A percentile compares a stretch with the other conserved stretches of the same genome.
phyloP scores from a whole-genome alignment of 64 coral and sea anemone genomes.

The Montipora cactus region DNA sequence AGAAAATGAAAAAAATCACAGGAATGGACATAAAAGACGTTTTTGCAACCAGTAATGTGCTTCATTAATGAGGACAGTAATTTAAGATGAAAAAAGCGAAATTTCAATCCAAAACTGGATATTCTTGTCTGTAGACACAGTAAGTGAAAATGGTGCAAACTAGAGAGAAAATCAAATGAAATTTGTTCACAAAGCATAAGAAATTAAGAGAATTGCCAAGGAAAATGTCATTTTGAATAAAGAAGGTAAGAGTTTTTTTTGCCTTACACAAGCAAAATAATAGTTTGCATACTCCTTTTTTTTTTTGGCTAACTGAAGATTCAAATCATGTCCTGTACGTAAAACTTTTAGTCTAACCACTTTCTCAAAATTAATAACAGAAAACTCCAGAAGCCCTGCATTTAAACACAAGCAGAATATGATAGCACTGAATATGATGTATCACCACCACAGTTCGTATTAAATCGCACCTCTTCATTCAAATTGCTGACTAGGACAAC shows the following conservation, averaged over 20 bases:
- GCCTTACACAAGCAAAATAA: neutral
- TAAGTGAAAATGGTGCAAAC: neutral
- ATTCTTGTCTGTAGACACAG: neutral
- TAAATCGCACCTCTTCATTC: slow-evolving; percentile 84
- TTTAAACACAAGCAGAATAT: neutral
- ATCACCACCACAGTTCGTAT: neutral
- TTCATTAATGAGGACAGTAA: neutral
- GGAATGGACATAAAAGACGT: slow-evolving; percentile 22
- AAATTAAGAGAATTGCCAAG: neutral
- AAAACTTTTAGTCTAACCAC: too few relatives aligned
- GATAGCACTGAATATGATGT: neutral
- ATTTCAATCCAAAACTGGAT: slow-evolving; percentile 5
- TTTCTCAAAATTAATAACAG: too few relatives aligned
- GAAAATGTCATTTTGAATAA: neutral
- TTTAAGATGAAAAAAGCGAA: slow-evolving; percentile 2
- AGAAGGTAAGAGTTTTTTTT: neutral
- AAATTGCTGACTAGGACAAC: slow-evolving; percentile 93
- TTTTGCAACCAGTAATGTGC: neutral
- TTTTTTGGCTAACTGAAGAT: too few relatives aligned
- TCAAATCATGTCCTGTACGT: too few relatives aligned
- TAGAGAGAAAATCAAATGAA: neutral
- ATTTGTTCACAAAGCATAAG: neutral
- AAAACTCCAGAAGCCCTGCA: too few relatives aligned
- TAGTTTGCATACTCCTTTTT: too few relatives aligned
- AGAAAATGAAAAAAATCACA: neutral